Evolutionary conservation across 2,797 vertebrate genomes (phyloP).

Genomic region (Rhinogobio ventralis): DNA sequence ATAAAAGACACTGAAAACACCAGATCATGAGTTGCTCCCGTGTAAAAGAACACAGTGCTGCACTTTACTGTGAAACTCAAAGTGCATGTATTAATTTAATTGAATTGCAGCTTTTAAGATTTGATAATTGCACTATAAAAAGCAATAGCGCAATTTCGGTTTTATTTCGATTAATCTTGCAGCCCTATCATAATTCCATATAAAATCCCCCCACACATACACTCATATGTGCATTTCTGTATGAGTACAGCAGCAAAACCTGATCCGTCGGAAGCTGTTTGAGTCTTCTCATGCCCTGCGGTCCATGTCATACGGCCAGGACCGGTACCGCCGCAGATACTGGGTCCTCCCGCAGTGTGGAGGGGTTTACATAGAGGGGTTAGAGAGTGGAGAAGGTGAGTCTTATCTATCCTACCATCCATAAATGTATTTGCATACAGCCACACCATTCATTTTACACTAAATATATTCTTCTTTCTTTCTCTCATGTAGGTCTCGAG

Average conservation of each 20-base stretch:
- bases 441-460: background rate
- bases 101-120: background rate
- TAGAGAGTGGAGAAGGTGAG: constrained; percentile 98
- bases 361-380: constrained; percentile 94
- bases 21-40: background rate
- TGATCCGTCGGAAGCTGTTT: constrained; percentile 94
- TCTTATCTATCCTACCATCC: background rate
- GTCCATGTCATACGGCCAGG: constrained; percentile 97
- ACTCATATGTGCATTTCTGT: constrained; percentile 16
- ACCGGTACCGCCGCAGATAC: constrained; percentile 94
- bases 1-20: background rate
- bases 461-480: background rate
- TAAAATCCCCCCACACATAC: background rate
- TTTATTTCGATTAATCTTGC: background rate
- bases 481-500: constrained; percentile 81
- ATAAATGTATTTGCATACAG: background rate
- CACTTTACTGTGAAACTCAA: background rate
- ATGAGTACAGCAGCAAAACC: constrained; percentile 92
- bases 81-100: background rate
- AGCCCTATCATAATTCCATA: background rate
- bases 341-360: constrained; percentile 98
- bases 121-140: background rate
- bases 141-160: background rate
- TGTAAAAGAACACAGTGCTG: background rate
- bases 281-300: constrained; percentile 95